Base-by-base conservation (phyloP, 2,888 invertebrate genomes). In the Caenorhabditis imperialis region DNA sequence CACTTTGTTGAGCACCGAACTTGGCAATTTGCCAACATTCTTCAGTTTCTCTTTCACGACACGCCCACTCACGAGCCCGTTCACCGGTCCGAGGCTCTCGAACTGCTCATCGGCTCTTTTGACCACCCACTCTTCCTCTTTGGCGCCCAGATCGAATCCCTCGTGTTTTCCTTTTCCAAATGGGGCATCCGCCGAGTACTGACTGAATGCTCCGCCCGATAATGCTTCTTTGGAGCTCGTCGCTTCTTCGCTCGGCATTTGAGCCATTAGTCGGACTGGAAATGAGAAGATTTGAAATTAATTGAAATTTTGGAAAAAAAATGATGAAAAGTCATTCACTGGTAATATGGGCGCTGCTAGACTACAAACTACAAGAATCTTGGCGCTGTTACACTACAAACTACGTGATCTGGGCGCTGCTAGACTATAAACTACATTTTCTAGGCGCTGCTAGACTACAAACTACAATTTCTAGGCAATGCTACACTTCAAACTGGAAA, bases 91-190 rank as follows among this genome's bases (percentile, higher is more conserved):
- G 62, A 96, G 91, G 35, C 91, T 90, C 58, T 92, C 91, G 90
- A 96, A 96, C 50, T 93, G 90, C 75, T 92, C 90, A 90, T 98
- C 96, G 90, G 96, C 93, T 89, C 94, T 93, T 88, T 92, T 92
- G 86, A 98, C 96, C 86, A 99, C 94, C 98, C 99, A 99, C 89
- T 96, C 96, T 73, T 93, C 92, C 90, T 98, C 97, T 1, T 96
- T 96, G 85, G 92, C 93, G 44, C 98, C 98, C 53, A 94, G 96
- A 91, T 98, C 96, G 81, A 95, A 93, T 61, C 98, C 98, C 90
- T 97, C 97, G 60, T 89, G 89, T 86, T 93, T 92, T 88, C 94
- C 94, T 90, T 94, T 95, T 35, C 95, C 95, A 90, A 96, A 96
- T 69, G 96, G 96, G 23, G 86, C 84, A 48, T 81, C 83, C 84